phyloP scores from a whole-genome alignment of 2,113 vertebrate genomes.

The Panurus biarmicus region DNA sequence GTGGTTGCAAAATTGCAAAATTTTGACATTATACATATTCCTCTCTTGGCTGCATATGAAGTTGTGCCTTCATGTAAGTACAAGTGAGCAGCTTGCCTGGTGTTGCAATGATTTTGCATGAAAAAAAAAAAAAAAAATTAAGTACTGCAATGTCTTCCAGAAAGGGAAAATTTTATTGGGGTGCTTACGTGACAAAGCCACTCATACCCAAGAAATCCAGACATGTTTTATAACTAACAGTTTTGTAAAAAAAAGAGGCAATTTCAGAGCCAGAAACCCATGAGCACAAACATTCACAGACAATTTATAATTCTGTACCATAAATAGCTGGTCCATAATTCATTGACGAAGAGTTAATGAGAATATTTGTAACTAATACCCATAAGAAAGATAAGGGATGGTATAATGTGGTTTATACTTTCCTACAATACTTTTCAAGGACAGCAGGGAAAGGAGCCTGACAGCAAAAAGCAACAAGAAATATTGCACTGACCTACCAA shows the following conservation, averaged over 20 bases:
- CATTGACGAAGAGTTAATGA: slow-evolving; percentile 67
- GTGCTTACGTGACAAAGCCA: background rate
- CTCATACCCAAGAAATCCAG: background rate
- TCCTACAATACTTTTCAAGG: slow-evolving; percentile 64
- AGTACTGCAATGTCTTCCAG: background rate
- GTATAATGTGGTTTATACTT: slow-evolving; percentile 63
- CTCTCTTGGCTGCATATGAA: background rate
- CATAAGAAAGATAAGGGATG: slow-evolving; percentile 72
- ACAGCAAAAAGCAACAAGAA: slow-evolving; percentile 73
- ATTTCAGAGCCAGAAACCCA: slow-evolving; percentile 14
- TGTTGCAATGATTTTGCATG: background rate
- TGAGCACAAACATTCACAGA: slow-evolving; percentile 22
- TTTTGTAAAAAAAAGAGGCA: background rate
- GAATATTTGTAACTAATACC: slow-evolving; percentile 71
- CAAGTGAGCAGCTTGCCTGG: background rate
- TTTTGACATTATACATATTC: background rate
- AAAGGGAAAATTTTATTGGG: background rate
- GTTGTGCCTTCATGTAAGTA: background rate
- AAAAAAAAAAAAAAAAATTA: background rate
- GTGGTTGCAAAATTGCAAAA: background rate
- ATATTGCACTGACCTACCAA: slow-evolving; percentile 72
- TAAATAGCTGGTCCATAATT: slow-evolving; percentile 68
- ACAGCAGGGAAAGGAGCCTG: slow-evolving; percentile 63
- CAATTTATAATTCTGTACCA: slow-evolving; percentile 67
- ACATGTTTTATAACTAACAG: background rate